Evolutionary conservation across 2,888 invertebrate species (phyloP).

Genomic region (Andrena camellia): DNA sequence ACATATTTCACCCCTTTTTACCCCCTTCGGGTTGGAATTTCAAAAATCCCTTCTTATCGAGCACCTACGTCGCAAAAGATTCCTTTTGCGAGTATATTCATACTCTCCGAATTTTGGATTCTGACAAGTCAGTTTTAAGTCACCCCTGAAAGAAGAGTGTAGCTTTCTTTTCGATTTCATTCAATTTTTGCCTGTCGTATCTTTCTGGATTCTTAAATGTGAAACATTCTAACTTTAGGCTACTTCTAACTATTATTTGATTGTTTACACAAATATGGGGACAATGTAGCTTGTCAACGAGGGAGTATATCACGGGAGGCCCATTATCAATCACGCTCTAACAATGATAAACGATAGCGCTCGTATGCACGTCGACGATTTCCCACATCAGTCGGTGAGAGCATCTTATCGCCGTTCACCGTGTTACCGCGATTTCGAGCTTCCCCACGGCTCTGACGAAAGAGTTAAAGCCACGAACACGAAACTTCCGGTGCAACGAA

Average conservation of each 20-base stretch:
- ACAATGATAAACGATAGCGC: slow-evolving; percentile 39
- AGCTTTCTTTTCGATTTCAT: too few relatives aligned
- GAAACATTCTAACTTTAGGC: too few relatives aligned
- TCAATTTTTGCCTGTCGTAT: too few relatives aligned
- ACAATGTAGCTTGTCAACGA: slow-evolving; percentile 2
- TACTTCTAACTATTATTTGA: not conserved
- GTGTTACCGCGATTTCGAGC: slow-evolving; percentile 51
- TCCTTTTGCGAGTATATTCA: too few relatives aligned
- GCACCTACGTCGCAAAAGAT: too few relatives aligned
- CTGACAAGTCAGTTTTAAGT: too few relatives aligned
- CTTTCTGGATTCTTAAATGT: too few relatives aligned
- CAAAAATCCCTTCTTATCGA: too few relatives aligned
- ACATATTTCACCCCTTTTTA: too few relatives aligned
- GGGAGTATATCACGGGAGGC: slow-evolving; percentile 1
- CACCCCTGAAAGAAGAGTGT: too few relatives aligned
- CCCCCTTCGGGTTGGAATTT: too few relatives aligned
- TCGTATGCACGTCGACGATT: slow-evolving; percentile 13
- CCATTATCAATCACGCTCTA: slow-evolving; percentile 33
- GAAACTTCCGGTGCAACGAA: slow-evolving; percentile 80
- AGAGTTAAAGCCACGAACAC: slow-evolving; percentile 73
- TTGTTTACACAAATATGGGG: not conserved
- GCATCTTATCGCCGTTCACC: slow-evolving; percentile 54
- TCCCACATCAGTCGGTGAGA: slow-evolving; percentile 18
- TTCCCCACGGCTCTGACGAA: slow-evolving; percentile 63
- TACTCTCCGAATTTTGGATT: too few relatives aligned